Evolutionary conservation across 2,113 vertebrate genomes (phyloP).

Genomic region (Picathartes gymnocephalus): DNA sequence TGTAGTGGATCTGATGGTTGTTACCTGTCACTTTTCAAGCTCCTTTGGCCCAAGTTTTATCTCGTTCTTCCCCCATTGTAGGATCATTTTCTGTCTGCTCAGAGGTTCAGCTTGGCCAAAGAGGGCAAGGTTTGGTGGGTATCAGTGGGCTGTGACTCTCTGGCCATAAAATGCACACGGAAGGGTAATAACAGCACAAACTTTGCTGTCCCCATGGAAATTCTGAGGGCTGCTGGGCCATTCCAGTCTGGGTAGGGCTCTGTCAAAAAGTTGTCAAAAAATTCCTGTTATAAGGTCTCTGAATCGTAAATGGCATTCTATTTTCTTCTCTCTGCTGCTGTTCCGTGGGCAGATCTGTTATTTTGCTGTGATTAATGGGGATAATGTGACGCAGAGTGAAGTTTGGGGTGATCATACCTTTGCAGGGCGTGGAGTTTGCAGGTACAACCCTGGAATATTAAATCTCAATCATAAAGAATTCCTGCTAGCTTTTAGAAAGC

Average conservation of each 20-base stretch:
- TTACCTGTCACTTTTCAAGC: neutral
- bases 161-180: fast-evolving
- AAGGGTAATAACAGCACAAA: too few relatives aligned
- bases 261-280: neutral
- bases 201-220: neutral
- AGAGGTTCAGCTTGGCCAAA: neutral
- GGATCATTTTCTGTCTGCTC: neutral
- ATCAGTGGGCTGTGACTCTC: fast-evolving
- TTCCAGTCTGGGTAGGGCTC: neutral
- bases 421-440: neutral
- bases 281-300: neutral
- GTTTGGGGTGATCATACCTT: fast-evolving
- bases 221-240: neutral
- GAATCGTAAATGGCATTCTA: neutral
- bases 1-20: fast-evolving
- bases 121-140: neutral
- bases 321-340: neutral
- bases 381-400: neutral
- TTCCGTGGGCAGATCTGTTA: neutral
- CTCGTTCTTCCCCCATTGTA: fast-evolving
- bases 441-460: fast-evolving
- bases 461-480: neutral
- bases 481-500: neutral
- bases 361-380: neutral
- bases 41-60: neutral